Conservation (phyloP, 2,113 vertebrate species). For the Lonchura striata region DNA sequence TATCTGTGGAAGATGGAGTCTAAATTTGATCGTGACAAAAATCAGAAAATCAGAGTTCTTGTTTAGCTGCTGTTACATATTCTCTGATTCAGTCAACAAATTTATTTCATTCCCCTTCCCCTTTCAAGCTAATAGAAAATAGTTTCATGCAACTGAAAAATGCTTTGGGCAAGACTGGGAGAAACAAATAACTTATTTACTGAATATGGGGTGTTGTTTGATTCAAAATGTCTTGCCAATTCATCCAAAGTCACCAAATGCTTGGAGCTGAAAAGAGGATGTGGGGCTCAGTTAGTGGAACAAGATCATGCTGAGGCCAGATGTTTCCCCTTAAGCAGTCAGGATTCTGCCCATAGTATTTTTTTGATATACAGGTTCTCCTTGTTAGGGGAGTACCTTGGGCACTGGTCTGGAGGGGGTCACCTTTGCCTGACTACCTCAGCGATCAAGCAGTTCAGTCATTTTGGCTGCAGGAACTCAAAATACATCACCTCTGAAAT, state of each 20-base stretch:
- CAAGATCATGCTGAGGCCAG: neutral
- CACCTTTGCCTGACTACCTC: neutral
- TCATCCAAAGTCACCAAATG: neutral
- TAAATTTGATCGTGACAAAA: neutral
- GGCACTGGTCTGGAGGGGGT: neutral
- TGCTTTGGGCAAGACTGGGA: neutral
- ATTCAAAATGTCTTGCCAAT: neutral
- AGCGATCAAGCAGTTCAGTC: neutral
- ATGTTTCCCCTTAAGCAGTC: rapidly evolving
- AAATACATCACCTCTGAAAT: neutral
- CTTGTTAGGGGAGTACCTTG: neutral
- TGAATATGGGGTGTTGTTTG: neutral
- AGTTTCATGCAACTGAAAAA: neutral
- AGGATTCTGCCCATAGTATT: neutral
- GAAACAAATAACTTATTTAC: conserved; percentile 10
- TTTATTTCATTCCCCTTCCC: neutral
- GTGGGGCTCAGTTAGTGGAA: neutral
- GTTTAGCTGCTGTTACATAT: neutral
- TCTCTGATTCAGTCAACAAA: neutral
- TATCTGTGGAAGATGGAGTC: neutral
- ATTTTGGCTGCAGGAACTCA: neutral
- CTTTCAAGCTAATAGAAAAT: conserved; percentile 22
- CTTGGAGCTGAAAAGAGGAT: neutral
- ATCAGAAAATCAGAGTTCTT: conserved; percentile 2
- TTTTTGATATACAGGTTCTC: neutral